Base-by-base conservation (phyloP, 1,140 invertebrate genomes). In the Drosophila oshimai region DNA sequence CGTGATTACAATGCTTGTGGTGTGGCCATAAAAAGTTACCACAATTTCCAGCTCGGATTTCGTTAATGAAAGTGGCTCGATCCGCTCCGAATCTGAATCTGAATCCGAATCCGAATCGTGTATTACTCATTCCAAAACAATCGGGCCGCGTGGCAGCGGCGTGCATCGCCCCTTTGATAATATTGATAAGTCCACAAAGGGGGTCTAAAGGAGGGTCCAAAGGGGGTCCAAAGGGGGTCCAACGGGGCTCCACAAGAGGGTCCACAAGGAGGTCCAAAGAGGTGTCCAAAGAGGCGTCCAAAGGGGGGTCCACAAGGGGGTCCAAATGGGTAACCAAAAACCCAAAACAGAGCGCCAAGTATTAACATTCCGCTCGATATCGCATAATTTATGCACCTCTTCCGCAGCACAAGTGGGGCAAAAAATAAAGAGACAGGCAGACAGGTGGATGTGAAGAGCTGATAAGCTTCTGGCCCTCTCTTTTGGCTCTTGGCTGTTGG, bases 311-410 rank as follows among this genome's bases (percentile, higher is more conserved):
- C n/a, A n/a, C n/a, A n/a, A n/a, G 24, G 22, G 58, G 68, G 68
- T 57, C 28, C 53, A 57, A 53, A n/a, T n/a, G n/a, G n/a, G n/a
- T n/a, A 33, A 17, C 10, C 36, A 29, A 46, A 39, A 34, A 12
- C 17, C 29, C 28, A 15, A 20, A 45, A 37, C 18, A 26, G 47
- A 70, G 73, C 44, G 39, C 22, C 47, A 20, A 22, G 33, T 22
- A 71, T 49, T 53, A 51, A 50, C 47, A 74, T 78, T 61, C 54
- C 74, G 34, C 18, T 39, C 33, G 41, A 54, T 64, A 80, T 49
- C 64, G 46, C 76, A 64, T 80, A 75, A 75, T 75, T 81, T 81
- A 81, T 81, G 72, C 37, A 68, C 29, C 44, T 74, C 55, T 79
- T 79, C 57, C 76, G 69, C 41, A 60, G 17, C 13, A 42, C 10